These are phyloP conservation scores for Charanyca ferruginea DNA, from an alignment of 2,888 invertebrate species.

Conservation along the genomic window DNA sequence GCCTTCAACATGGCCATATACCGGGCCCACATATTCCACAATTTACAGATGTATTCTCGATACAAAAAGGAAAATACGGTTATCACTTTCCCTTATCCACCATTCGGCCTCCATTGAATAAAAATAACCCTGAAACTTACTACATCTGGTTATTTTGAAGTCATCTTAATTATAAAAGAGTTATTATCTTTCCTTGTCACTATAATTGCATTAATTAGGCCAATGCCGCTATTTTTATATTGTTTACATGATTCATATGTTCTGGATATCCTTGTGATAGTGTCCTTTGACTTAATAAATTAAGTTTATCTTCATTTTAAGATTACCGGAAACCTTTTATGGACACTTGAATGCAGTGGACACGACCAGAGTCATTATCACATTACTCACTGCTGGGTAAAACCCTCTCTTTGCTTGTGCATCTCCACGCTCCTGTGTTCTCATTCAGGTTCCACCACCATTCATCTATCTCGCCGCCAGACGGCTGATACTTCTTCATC, in stretches of 20 bases:
- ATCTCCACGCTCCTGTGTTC: too few relatives aligned
- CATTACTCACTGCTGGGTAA: neutral
- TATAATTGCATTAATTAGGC: constrained; percentile 33
- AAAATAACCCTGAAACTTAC: constrained; percentile 8
- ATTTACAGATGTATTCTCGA: neutral
- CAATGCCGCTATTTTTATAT: constrained; percentile 55
- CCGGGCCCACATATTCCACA: too few relatives aligned
- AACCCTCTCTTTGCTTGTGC: neutral
- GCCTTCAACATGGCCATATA: neutral
- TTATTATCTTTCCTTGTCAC: constrained; percentile 27
- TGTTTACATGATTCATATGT: constrained; percentile 46
- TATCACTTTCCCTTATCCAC: neutral
- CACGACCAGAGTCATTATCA: neutral
- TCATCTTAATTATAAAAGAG: constrained; percentile 24
- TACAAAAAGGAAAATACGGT: neutral
- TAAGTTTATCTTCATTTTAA: constrained; percentile 17
- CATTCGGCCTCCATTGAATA: neutral
- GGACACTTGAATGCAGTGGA: neutral
- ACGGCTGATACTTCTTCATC: too few relatives aligned
- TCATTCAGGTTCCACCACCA: neutral
- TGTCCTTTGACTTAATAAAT: constrained; percentile 47
- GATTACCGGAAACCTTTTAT: constrained; percentile 9
- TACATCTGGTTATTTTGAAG: constrained; percentile 7
- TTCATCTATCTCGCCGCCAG: too few relatives aligned
- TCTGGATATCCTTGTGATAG: constrained; percentile 47